Conservation (phyloP, 2,113 vertebrate genomes). For the Vidua macroura region DNA sequence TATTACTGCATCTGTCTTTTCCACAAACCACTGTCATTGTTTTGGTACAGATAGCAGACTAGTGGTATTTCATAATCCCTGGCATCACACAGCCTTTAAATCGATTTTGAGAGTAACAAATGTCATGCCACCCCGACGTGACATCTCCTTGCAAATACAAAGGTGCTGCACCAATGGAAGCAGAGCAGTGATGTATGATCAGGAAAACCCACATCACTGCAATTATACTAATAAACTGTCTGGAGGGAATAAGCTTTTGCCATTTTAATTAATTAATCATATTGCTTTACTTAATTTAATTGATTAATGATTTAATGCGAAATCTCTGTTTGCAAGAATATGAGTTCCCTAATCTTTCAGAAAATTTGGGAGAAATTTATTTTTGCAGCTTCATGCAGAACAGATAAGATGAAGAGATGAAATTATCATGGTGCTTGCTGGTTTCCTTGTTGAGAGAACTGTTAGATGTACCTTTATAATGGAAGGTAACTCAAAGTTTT, state of each 20-base stretch:
- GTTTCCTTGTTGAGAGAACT: not conserved
- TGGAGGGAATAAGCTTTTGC: not conserved
- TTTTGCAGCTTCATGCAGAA: slow-evolving; percentile 8
- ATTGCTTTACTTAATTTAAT: not conserved
- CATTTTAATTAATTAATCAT: not conserved
- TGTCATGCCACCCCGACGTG: not conserved
- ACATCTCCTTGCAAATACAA: not conserved
- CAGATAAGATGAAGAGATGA: not conserved
- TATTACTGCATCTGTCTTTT: slow-evolving; percentile 31
- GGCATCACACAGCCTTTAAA: not conserved
- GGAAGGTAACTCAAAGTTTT: not conserved
- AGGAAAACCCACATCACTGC: not conserved
- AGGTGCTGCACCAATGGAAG: not conserved
- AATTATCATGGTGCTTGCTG: not conserved
- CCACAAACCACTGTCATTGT: not conserved
- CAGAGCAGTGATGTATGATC: not conserved
- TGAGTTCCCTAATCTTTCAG: not conserved
- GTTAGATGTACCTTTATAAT: not conserved
- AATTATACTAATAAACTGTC: not conserved
- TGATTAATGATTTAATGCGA: not conserved
- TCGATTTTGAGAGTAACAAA: not conserved
- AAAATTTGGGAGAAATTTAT: not conserved
- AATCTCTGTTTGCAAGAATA: not conserved
- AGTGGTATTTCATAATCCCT: slow-evolving; percentile 2
- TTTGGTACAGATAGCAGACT: not conserved